These are phyloP conservation scores for Arvicanthis niloticus DNA, from an alignment of 2,113 vertebrate genomes.

Conservation along the genomic window DNA sequence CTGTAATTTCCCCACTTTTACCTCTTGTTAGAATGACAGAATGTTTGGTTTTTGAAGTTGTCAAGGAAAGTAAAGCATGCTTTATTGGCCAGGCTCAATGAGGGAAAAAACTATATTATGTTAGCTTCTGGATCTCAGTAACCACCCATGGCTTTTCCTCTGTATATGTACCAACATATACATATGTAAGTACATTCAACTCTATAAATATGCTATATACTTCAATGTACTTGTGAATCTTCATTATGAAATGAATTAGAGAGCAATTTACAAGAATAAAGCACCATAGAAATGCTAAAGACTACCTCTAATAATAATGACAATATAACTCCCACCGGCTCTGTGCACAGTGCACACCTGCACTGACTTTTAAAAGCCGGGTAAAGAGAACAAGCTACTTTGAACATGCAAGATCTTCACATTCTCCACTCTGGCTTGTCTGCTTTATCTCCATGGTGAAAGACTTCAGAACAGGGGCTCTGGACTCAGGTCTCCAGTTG, in stretches of 20 bases:
- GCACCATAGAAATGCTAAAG: slow-evolving; percentile 81
- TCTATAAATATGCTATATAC: slow-evolving; percentile 50
- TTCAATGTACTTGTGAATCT: slow-evolving; percentile 60
- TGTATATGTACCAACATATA: slow-evolving; percentile 16
- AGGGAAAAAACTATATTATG: not conserved
- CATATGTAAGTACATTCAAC: slow-evolving; percentile 35
- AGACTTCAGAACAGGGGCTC: slow-evolving; percentile 31
- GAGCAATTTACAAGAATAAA: slow-evolving; percentile 70
- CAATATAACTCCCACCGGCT: slow-evolving; percentile 78
- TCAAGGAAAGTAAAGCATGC: slow-evolving; percentile 44
- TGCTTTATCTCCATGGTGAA: not conserved
- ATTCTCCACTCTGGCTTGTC: slow-evolving; percentile 22
- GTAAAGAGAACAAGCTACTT: slow-evolving; percentile 44
- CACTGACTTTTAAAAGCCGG: slow-evolving; percentile 30
- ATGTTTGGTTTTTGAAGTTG: slow-evolving; percentile 5
- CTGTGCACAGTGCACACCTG: slow-evolving; percentile 71
- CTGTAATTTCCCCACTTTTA: slow-evolving; percentile 22
- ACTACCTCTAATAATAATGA: slow-evolving; percentile 78
- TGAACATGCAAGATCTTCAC: slow-evolving; percentile 57
- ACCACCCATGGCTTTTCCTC: slow-evolving; percentile 39
- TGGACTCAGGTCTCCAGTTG: slow-evolving; percentile 27
- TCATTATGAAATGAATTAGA: slow-evolving; percentile 54
- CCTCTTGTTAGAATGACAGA: slow-evolving; percentile 27
- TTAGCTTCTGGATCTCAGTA: slow-evolving; percentile 29
- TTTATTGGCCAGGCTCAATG: slow-evolving; percentile 53